A percentile compares a stretch with the other conserved stretches of the same genome.
phyloP scores from a whole-genome alignment of 2,113 vertebrate genomes.

The Camelus bactrianus region DNA sequence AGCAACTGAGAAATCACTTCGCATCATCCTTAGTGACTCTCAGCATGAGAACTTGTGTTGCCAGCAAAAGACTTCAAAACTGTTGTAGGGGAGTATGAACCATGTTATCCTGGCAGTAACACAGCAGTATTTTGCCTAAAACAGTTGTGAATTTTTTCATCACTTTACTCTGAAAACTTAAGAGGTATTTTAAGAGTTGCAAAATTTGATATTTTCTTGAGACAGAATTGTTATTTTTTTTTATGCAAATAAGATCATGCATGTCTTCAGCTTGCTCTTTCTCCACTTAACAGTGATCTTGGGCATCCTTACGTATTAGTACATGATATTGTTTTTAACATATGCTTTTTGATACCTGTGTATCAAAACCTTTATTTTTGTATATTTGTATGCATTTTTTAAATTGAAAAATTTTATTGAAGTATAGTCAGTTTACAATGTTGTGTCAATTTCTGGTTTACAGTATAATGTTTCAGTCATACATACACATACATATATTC shows the following conservation, averaged over 20 bases:
- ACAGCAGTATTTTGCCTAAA: neutral
- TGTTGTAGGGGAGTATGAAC: neutral
- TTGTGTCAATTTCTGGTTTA: too few species aligned
- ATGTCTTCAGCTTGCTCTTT: neutral
- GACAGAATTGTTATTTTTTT: neutral
- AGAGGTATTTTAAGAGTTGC: neutral
- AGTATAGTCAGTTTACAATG: too few species aligned
- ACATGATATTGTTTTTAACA: neutral
- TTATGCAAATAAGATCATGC: neutral
- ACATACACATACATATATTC: too few species aligned
- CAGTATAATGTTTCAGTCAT: too few species aligned
- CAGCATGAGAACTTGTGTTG: neutral
- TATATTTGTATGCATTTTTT: neutral
- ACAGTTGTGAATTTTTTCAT: neutral
- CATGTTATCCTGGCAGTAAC: neutral
- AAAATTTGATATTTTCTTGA: neutral
- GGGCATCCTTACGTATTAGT: neutral
- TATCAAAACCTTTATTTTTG: neutral
- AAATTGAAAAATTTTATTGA: too few species aligned
- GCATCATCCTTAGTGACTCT: neutral
- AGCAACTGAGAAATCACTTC: neutral
- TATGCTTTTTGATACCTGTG: neutral
- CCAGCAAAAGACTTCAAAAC: neutral
- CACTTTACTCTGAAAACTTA: constrained; percentile 9
- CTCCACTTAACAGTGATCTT: neutral